Percentiles rank a stretch among this genome's conserved stretches.
These are phyloP conservation scores for Orbicella faveolata DNA, from an alignment of 64 coral and sea anemone genomes.

Conservation along the genomic window DNA sequence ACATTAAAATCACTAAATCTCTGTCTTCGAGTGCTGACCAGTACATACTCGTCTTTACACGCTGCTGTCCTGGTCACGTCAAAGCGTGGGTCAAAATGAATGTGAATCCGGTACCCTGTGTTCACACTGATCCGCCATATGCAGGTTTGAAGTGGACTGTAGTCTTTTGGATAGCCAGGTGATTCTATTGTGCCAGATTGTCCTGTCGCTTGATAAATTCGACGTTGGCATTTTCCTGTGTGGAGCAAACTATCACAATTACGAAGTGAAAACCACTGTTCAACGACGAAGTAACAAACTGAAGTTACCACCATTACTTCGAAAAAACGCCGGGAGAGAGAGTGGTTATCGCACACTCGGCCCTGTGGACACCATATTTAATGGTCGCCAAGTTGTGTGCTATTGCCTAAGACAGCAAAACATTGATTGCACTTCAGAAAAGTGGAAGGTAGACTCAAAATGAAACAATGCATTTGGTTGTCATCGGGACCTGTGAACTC, in stretches of 20 bases:
- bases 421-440: no score
- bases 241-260: background rate
- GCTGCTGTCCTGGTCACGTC: constrained; percentile 13
- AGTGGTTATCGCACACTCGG: no score
- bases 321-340: no score
- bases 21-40: constrained; percentile 57
- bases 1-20: constrained; percentile 21
- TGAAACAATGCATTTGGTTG: no score
- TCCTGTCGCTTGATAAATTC: constrained; percentile 8
- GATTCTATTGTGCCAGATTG: constrained; percentile 40
- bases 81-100: constrained; percentile 61
- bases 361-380: no score
- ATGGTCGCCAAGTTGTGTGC: no score
- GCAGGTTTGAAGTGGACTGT: constrained; percentile 46
- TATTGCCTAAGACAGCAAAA: no score
- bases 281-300: no score
- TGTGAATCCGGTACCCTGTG: constrained; percentile 39
- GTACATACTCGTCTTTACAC: constrained; percentile 53
- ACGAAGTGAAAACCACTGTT: background rate
- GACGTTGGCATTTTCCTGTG: constrained; percentile 29
- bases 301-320: no score
- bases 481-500: no score
- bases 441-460: no score
- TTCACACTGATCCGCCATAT: constrained; percentile 61
- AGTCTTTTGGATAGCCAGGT: constrained; percentile 44